Evolutionary conservation across 2,888 invertebrate genomes (phyloP).

Genomic region (Pharmacophagus antenor): DNA sequence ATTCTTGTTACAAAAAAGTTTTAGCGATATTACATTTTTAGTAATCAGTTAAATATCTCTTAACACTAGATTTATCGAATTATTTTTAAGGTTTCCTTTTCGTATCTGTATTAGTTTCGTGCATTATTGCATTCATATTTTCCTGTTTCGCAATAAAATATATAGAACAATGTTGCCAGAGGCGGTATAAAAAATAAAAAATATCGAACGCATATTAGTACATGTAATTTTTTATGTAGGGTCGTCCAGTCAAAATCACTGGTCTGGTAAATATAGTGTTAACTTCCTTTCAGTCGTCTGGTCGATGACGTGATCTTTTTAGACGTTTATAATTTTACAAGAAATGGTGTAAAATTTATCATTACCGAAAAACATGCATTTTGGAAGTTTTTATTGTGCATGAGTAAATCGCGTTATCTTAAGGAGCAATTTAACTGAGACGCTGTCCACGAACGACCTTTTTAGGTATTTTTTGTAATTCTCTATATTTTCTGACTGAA

Average conservation of each 20-base stretch:
- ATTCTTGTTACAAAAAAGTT: background rate
- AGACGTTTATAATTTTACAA: background rate
- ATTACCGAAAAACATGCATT: background rate
- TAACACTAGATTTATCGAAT: too few species aligned
- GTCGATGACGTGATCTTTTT: background rate
- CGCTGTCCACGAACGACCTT: constrained; percentile 1
- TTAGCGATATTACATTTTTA: background rate
- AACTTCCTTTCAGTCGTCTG: background rate
- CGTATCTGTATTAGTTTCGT: too few species aligned
- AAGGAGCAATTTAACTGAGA: background rate
- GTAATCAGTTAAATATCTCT: background rate
- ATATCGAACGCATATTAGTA: too few species aligned
- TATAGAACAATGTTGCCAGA: too few species aligned
- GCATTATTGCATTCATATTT: too few species aligned
- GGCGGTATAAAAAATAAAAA: too few species aligned
- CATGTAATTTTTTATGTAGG: too few species aligned
- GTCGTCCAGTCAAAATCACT: too few species aligned
- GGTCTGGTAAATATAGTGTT: too few species aligned
- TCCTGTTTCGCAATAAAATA: too few species aligned
- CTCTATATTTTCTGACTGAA: constrained; percentile 7
- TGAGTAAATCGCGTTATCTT: background rate
- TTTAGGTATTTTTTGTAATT: constrained; percentile 10
- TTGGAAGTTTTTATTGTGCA: background rate
- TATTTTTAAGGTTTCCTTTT: too few species aligned
- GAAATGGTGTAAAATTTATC: background rate